A percentile compares a stretch with the other conserved stretches of the same genome.
Evolutionary conservation across 2,797 vertebrate genomes (phyloP).

Genomic region (Vespertilio murinus): DNA sequence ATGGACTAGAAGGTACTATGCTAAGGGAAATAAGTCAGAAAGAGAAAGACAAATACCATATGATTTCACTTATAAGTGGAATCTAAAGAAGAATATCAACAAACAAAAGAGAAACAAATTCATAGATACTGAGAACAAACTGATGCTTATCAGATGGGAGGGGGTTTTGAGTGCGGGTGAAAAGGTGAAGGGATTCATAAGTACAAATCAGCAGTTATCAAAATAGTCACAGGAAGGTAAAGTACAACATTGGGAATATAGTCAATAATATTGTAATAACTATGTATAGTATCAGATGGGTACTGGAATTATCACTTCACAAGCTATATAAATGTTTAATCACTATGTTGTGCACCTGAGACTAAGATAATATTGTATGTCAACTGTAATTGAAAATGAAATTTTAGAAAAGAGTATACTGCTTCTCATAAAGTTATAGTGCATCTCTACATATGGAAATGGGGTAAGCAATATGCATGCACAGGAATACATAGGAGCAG

Average conservation of each 20-base stretch:
- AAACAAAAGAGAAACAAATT: neutral
- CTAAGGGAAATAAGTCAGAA: neutral
- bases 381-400: neutral
- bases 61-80: neutral
- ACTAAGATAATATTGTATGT: neutral
- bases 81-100: neutral
- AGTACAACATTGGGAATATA: neutral
- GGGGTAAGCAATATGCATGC: neutral
- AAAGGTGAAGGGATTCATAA: neutral
- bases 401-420: neutral
- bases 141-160: neutral
- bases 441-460: fast-evolving
- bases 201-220: neutral
- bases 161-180: neutral
- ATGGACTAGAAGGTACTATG: neutral
- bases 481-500: neutral
- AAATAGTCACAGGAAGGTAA: neutral
- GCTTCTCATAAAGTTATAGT: neutral
- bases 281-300: neutral
- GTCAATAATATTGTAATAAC: neutral
- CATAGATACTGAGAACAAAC: neutral
- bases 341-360: neutral
- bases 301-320: neutral
- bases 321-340: neutral
- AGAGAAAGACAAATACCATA: neutral